These are phyloP conservation scores for Alligator mississippiensis DNA, from an alignment of 2,113 vertebrate genomes.

Conservation along the genomic window DNA sequence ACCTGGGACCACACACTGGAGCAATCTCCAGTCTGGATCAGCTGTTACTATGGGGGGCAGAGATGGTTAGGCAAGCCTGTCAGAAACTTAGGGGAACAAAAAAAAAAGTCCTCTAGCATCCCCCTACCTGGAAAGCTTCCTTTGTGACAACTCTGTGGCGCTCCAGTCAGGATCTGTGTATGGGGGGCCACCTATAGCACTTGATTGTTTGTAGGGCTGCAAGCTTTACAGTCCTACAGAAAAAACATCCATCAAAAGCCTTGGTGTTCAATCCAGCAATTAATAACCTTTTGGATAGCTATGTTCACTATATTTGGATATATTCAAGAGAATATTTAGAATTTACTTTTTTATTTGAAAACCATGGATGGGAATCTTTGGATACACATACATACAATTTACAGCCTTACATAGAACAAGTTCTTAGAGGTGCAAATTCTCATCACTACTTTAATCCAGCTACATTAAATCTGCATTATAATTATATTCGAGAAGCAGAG, in stretches of 20 bases:
- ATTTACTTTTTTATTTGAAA: not conserved
- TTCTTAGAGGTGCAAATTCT: not conserved
- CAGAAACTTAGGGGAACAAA: no score
- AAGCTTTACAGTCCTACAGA: no score
- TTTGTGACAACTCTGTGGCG: no score
- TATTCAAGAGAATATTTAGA: not conserved
- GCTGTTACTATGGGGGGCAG: not conserved
- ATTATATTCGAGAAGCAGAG: not conserved
- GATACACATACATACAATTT: not conserved
- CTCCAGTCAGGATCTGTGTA: no score
- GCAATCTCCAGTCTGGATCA: not conserved
- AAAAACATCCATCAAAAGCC: not conserved
- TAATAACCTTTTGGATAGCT: not conserved
- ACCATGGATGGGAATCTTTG: not conserved
- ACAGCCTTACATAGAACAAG: conserved; percentile 14
- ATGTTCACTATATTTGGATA: not conserved
- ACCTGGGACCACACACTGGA: no score
- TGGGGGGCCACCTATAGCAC: no score
- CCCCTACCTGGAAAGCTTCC: no score
- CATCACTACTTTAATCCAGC: not conserved
- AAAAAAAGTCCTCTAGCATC: no score
- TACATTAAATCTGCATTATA: not conserved
- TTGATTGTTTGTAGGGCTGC: no score
- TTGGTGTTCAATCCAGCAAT: not conserved
- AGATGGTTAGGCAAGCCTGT: no score